Conservation (phyloP, 2,113 vertebrate species). For the Python bivittatus region DNA sequence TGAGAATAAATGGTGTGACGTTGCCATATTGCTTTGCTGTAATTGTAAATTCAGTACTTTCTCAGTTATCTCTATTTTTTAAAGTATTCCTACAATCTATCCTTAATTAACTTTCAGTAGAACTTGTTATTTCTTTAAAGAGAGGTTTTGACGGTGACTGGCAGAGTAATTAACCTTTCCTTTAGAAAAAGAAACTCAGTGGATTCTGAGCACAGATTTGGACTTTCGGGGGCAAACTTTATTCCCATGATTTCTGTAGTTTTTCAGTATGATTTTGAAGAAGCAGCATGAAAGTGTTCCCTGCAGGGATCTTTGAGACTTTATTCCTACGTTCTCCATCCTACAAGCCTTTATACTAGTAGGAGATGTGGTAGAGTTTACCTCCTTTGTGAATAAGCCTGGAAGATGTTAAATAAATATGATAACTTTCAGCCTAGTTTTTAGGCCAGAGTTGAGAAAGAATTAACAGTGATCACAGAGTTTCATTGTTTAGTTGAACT, state of each 20-base stretch:
- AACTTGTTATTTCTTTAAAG: not conserved
- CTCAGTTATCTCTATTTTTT: not conserved
- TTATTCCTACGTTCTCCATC: not conserved
- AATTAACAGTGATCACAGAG: not conserved
- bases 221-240: not conserved
- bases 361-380: not conserved
- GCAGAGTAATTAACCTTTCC: constrained; percentile 18
- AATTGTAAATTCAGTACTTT: not conserved
- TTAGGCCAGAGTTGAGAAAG: not conserved
- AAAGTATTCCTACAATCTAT: not conserved
- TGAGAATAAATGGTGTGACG: not conserved
- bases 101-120: constrained; percentile 7
- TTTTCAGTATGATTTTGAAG: not conserved
- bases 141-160: not conserved
- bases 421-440: not conserved
- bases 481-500: not conserved
- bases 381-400: not conserved
- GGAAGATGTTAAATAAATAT: not conserved
- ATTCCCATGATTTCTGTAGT: not conserved
- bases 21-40: not conserved
- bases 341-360: not conserved
- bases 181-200: not conserved
- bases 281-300: not conserved
- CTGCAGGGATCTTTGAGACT: not conserved
- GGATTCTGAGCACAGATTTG: not conserved